phyloP scores from a whole-genome alignment of 64 coral and sea anemone species.

The Cladopsammia gracilis region DNA sequence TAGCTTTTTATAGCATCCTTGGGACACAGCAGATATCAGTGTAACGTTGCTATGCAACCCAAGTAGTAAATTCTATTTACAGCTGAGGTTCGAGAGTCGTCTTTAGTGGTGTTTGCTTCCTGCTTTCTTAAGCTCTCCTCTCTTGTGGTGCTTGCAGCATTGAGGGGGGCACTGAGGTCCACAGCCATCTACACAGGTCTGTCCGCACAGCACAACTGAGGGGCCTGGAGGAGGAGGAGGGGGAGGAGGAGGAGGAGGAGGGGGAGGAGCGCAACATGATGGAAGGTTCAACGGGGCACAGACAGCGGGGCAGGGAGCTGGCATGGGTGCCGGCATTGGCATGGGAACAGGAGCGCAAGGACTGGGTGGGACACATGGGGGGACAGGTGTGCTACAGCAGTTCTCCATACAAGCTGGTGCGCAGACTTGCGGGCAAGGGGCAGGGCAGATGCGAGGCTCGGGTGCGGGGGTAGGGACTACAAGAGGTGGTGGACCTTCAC shows the following conservation, averaged over 20 bases:
- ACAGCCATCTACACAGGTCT: constrained; percentile 37
- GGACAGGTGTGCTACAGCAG: constrained; percentile 74
- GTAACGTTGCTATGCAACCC: background rate
- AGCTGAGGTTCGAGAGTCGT: background rate
- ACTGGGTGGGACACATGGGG: constrained; percentile 33
- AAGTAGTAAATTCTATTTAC: constrained; percentile 27
- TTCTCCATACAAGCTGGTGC: constrained; percentile 91
- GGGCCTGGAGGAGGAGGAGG: constrained; percentile 31
- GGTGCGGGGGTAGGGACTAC: constrained; percentile 68
- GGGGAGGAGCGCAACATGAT: constrained; percentile 32
- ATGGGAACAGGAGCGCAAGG: constrained; percentile 19
- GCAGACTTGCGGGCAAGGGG: constrained; percentile 82
- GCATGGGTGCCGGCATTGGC: constrained; percentile 53
- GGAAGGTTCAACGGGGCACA: constrained; percentile 75
- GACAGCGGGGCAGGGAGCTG: constrained; percentile 62
- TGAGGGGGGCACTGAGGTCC: constrained; percentile 44
- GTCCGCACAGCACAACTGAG: background rate
- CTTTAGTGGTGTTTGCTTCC: background rate
- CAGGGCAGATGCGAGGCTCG: constrained; percentile 77
- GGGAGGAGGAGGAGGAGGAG: constrained; percentile 32
- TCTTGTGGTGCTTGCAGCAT: constrained; percentile 61
- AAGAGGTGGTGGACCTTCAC: constrained; percentile 75
- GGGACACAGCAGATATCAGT: background rate
- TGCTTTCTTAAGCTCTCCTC: constrained; percentile 19
- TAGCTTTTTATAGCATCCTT: background rate